These are phyloP conservation scores for Periparus ater DNA, from an alignment of 2,797 vertebrate genomes.

Conservation along the genomic window DNA sequence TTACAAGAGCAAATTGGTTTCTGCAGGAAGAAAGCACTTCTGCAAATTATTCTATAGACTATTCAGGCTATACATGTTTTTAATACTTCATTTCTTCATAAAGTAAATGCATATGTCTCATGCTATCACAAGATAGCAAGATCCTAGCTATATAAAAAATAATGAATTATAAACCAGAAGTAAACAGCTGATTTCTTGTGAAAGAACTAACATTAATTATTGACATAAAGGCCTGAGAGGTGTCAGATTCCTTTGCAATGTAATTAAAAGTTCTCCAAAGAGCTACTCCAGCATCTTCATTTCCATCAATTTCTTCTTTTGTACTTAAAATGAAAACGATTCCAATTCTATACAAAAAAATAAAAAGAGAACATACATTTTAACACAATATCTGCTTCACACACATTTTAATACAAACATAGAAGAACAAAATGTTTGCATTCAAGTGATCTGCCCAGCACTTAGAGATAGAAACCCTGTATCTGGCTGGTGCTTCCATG, in stretches of 20 bases:
- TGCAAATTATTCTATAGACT: background rate
- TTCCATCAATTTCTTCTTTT: conserved; percentile 86
- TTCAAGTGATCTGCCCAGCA: background rate
- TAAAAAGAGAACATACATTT: background rate
- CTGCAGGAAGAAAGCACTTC: background rate
- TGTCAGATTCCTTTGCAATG: conserved; percentile 86
- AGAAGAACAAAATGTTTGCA: background rate
- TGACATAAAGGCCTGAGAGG: conserved; percentile 85
- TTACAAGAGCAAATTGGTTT: background rate
- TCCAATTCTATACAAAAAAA: conserved; percentile 86
- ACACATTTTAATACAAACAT: background rate
- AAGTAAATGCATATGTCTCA: background rate
- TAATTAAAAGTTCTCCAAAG: conserved; percentile 92
- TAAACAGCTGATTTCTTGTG: background rate
- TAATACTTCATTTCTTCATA: background rate
- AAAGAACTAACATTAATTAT: conserved; percentile 85
- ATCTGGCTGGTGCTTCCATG: background rate
- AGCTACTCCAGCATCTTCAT: conserved; percentile 86
- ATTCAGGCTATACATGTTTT: background rate
- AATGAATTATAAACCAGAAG: background rate
- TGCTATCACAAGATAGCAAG: background rate
- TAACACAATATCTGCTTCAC: background rate
- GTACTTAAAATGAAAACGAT: conserved; percentile 92
- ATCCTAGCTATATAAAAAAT: background rate
- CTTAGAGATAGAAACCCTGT: fast-evolving